phyloP scores from a whole-genome alignment of 2,797 vertebrate species.

The Galago senegalensis region DNA sequence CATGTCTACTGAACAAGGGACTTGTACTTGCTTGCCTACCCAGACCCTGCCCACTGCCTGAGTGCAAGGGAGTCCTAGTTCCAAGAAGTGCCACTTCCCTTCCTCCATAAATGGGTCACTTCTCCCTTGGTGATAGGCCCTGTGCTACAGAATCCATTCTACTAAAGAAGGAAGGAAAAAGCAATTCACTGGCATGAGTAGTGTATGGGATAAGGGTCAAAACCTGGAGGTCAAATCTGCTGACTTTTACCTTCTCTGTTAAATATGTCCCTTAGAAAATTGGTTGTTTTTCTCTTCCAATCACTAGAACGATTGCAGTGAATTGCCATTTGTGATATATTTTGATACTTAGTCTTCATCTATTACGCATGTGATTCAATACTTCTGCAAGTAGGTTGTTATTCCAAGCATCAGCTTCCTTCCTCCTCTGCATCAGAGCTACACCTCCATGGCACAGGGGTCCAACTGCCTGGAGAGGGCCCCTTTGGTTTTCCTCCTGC shows the following conservation, averaged over 20 bases:
- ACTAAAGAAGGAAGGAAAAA: conserved; percentile 43
- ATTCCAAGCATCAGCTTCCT: background rate
- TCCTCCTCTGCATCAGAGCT: background rate
- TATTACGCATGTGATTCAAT: background rate
- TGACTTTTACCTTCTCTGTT: conserved; percentile 27
- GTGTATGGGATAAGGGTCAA: background rate
- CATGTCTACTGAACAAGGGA: background rate
- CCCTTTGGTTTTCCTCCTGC: background rate
- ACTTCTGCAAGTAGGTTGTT: conserved; percentile 34
- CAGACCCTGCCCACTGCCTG: background rate
- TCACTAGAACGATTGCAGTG: background rate
- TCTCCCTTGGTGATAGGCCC: background rate
- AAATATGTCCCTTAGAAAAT: conserved; percentile 49
- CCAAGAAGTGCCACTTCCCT: background rate
- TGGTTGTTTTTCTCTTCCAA: conserved; percentile 35
- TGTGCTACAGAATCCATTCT: background rate
- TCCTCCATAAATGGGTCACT: background rate
- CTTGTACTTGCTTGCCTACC: background rate
- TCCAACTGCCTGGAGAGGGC: background rate
- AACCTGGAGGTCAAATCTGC: background rate
- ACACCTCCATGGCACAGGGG: background rate
- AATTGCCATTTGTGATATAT: conserved; percentile 35
- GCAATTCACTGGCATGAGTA: background rate
- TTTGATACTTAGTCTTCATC: conserved; percentile 7
- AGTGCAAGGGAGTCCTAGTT: background rate